Evolutionary conservation across 2,797 vertebrate genomes (phyloP).

Genomic region (Anguilla anguilla): DNA sequence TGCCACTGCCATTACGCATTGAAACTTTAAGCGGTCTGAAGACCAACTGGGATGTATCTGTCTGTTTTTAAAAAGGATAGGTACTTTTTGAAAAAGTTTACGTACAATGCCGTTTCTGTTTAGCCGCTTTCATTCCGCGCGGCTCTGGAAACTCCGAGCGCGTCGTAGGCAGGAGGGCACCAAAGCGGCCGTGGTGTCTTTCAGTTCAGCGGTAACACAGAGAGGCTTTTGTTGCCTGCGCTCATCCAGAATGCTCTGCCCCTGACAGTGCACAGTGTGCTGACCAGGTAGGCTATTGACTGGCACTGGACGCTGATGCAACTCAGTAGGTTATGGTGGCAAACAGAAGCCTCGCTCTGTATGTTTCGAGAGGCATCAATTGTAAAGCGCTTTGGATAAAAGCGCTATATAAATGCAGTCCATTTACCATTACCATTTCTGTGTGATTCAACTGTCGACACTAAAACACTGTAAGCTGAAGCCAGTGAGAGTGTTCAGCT

Average conservation of each 20-base stretch:
- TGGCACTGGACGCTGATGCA: neutral
- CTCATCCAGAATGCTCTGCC: neutral
- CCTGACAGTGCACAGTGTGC: neutral
- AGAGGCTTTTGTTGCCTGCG: slow-evolving; percentile 15
- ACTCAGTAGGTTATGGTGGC: neutral
- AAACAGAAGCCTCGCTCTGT: neutral
- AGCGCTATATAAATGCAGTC: no score
- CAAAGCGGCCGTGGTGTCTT: neutral
- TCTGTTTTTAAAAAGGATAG: neutral
- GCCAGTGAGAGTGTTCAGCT: neutral
- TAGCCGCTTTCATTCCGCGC: neutral
- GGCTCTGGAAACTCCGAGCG: neutral
- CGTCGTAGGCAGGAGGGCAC: neutral
- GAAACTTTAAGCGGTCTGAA: neutral
- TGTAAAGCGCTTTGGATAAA: no score
- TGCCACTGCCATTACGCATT: neutral
- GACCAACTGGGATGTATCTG: neutral
- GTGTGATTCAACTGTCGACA: no score
- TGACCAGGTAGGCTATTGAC: slow-evolving; percentile 21
- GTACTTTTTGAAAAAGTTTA: neutral
- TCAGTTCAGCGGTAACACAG: slow-evolving; percentile 5
- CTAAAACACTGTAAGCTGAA: neutral
- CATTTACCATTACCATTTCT: no score
- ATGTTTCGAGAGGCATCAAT: no score
- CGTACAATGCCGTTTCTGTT: neutral